phyloP scores from a whole-genome alignment of 1,140 invertebrate species.

The Drosophila chauvacae region DNA sequence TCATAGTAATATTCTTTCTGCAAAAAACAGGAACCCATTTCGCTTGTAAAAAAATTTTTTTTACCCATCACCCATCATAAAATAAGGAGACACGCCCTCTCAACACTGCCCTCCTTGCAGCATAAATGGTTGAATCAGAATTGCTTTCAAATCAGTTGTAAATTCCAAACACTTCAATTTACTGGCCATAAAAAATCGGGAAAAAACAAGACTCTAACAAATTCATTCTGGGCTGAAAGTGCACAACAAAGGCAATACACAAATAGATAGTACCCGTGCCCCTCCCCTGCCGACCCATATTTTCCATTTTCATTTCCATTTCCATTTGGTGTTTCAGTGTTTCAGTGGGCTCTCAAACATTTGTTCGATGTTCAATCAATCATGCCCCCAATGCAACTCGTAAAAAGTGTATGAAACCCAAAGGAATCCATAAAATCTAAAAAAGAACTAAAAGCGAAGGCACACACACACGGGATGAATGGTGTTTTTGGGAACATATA shows the following conservation, averaged over 20 bases:
- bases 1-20: no score
- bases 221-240: slow-evolving; percentile 16
- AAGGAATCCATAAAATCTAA: slow-evolving; percentile 24
- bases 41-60: background rate
- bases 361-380: slow-evolving; percentile 52
- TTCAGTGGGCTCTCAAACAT: slow-evolving; percentile 20
- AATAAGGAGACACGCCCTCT: slow-evolving; percentile 4
- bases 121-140: slow-evolving; percentile 16
- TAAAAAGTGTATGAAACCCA: slow-evolving; percentile 35
- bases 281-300: slow-evolving; percentile 7
- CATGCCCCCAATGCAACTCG: slow-evolving; percentile 45
- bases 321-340: slow-evolving; percentile 19
- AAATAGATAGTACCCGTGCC: slow-evolving; percentile 32
- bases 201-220: background rate
- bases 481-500: background rate
- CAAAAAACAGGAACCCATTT: background rate
- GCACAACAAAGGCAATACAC: slow-evolving; percentile 19
- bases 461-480: slow-evolving; percentile 5
- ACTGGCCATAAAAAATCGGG: slow-evolving; percentile 41
- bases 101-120: no score
- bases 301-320: slow-evolving; percentile 34
- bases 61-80: slow-evolving; percentile 1
- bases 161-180: slow-evolving; percentile 51
- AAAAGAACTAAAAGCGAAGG: slow-evolving; percentile 5
- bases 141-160: slow-evolving; percentile 26